A percentile compares a stretch with the other conserved stretches of the same genome.
Evolutionary conservation across 2,888 invertebrate genomes (phyloP).

Genomic region (Dermolepida albohirtum): DNA sequence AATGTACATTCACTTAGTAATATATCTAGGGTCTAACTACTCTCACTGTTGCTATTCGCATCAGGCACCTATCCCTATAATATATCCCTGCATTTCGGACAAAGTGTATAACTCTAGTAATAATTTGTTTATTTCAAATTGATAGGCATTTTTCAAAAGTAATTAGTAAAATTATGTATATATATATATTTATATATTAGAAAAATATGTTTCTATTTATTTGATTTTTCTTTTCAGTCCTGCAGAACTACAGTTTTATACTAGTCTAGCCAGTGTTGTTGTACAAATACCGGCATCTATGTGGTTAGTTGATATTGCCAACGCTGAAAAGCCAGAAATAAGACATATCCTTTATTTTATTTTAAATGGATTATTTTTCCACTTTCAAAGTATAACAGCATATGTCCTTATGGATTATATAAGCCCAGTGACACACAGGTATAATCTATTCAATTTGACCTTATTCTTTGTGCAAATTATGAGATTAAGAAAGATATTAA

Average conservation of each 20-base stretch:
- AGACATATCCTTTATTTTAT: constrained; percentile 71
- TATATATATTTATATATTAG: too few species aligned
- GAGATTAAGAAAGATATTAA: too few species aligned
- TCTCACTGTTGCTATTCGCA: too few species aligned
- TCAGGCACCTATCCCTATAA: too few species aligned
- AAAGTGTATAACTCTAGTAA: too few species aligned
- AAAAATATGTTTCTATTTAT: constrained; percentile 18
- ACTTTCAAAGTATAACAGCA: constrained; percentile 83
- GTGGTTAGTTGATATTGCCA: constrained; percentile 73
- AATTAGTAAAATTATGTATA: too few species aligned
- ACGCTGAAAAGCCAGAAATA: constrained; percentile 66
- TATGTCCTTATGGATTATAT: constrained; percentile 85
- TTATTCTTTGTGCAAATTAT: too few species aligned
- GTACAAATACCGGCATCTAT: constrained; percentile 79
- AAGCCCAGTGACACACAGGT: constrained; percentile 84
- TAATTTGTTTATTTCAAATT: too few species aligned
- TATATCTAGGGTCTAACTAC: too few species aligned
- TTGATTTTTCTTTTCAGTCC: constrained; percentile 68
- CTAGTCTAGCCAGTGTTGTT: constrained; percentile 78
- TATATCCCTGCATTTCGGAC: too few species aligned
- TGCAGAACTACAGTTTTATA: constrained; percentile 83
- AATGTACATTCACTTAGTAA: too few species aligned
- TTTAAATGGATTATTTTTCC: constrained; percentile 81
- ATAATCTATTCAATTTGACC: constrained; percentile 45
- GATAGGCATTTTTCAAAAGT: too few species aligned